A percentile compares a stretch with the other conserved stretches of the same genome.
These are phyloP conservation scores for Isichthys henryi DNA, from an alignment of 2,113 vertebrate genomes.

Conservation along the genomic window DNA sequence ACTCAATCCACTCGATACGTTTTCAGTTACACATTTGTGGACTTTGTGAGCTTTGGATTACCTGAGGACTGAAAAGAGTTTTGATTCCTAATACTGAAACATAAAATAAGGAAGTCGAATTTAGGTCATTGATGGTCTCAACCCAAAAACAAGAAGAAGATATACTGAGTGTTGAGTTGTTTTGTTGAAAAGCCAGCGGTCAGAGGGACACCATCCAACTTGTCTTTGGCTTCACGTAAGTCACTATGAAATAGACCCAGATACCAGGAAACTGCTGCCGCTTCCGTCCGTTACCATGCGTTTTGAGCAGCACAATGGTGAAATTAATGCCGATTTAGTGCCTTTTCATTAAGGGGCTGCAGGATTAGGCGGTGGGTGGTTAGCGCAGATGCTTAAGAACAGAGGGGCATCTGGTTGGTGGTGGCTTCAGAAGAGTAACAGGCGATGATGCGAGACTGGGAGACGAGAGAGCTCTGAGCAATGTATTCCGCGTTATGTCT, in stretches of 20 bases:
- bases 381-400: slow-evolving; percentile 8
- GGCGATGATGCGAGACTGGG: neutral
- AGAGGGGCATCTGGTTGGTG: slow-evolving; percentile 6
- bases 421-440: neutral
- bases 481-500: neutral
- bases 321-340: neutral
- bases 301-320: neutral
- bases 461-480: neutral
- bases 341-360: neutral
- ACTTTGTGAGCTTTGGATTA: neutral
- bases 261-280: neutral
- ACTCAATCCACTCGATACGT: neutral
- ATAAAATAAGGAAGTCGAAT: neutral
- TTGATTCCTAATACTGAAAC: neutral
- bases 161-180: neutral
- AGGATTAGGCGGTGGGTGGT: slow-evolving; percentile 4
- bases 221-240: neutral
- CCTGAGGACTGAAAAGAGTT: neutral
- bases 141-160: neutral
- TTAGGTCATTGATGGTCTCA: neutral
- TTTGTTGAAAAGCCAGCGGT: neutral
- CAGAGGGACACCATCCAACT: neutral
- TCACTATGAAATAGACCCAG: neutral
- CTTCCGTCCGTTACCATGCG: neutral
- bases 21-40: neutral